Percentiles rank a stretch among this genome's conserved stretches.
These are phyloP conservation scores for Aselliscus stoliczkanus DNA, from an alignment of 2,797 vertebrate genomes.

Conservation along the genomic window DNA sequence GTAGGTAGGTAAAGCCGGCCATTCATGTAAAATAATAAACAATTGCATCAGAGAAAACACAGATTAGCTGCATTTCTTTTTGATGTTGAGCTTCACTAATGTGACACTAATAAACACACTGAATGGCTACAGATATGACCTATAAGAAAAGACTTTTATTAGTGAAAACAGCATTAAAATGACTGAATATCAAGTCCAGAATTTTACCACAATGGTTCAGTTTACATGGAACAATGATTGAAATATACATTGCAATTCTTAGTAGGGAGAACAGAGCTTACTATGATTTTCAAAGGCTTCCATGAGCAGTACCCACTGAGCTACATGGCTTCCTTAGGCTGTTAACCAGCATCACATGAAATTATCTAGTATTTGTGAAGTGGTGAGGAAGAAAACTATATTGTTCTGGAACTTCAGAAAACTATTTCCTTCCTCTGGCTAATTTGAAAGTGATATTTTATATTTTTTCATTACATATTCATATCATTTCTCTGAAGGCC, in stretches of 20 bases:
- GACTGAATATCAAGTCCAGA: conserved; percentile 56
- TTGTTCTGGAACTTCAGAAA: background rate
- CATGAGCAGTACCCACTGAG: background rate
- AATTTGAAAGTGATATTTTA: background rate
- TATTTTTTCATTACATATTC: background rate
- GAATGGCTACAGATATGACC: conserved; percentile 56
- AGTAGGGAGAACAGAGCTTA: conserved; percentile 30
- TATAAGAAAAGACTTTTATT: conserved; percentile 74
- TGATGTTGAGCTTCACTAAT: background rate
- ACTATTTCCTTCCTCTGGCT: background rate
- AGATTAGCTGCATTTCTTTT: background rate
- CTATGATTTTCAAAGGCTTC: conserved; percentile 26
- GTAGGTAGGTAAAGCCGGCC: background rate
- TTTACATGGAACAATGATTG: conserved; percentile 60
- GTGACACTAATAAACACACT: conserved; percentile 65
- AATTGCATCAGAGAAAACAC: background rate
- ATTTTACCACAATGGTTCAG: conserved; percentile 50
- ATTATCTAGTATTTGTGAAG: background rate
- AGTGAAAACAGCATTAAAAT: conserved; percentile 71
- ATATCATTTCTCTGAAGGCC: background rate
- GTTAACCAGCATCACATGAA: background rate
- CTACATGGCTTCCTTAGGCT: background rate
- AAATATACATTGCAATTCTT: conserved; percentile 56
- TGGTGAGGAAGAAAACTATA: conserved; percentile 7
- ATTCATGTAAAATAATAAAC: background rate